A percentile compares a stretch with the other conserved stretches of the same genome.
These are phyloP conservation scores for Catajapyx aquilonaris DNA, from an alignment of 1,140 invertebrate genomes.

Conservation along the genomic window DNA sequence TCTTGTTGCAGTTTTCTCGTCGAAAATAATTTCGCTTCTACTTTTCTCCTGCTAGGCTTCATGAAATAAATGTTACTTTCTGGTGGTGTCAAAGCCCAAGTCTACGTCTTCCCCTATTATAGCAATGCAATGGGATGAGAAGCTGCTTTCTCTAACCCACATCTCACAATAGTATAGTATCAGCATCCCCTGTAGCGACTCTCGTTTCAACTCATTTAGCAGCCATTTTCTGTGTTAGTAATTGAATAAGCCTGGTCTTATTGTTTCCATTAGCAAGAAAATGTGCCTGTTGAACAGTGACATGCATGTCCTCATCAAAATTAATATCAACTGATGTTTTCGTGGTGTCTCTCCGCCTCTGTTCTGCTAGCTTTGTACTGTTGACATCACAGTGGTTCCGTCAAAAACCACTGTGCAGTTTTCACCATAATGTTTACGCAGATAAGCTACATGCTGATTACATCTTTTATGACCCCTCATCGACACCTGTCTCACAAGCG, in stretches of 20 bases:
- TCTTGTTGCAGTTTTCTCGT: slow-evolving; percentile 1
- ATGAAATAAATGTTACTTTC: no score
- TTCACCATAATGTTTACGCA: no score
- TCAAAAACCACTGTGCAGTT: neutral
- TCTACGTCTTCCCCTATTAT: neutral
- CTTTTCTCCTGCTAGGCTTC: neutral
- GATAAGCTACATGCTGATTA: no score
- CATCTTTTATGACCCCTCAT: no score
- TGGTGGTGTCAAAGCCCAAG: neutral
- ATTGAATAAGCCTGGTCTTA: neutral
- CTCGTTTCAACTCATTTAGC: no score
- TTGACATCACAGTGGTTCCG: neutral
- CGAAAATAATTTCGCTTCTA: neutral
- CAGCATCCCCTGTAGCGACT: no score
- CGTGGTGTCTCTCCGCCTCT: neutral
- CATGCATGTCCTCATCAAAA: neutral
- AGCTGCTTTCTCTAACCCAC: no score
- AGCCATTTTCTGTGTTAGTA: neutral
- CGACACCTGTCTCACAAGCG: no score
- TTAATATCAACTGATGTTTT: neutral
- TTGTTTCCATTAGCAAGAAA: neutral
- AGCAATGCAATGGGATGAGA: neutral
- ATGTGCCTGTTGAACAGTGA: no score
- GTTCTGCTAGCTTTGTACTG: no score
- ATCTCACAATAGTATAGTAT: no score